Percentiles rank a stretch among this genome's conserved stretches.
These are phyloP conservation scores for Peucedramus taeniatus DNA, from an alignment of 2,113 vertebrate genomes.

Conservation along the genomic window DNA sequence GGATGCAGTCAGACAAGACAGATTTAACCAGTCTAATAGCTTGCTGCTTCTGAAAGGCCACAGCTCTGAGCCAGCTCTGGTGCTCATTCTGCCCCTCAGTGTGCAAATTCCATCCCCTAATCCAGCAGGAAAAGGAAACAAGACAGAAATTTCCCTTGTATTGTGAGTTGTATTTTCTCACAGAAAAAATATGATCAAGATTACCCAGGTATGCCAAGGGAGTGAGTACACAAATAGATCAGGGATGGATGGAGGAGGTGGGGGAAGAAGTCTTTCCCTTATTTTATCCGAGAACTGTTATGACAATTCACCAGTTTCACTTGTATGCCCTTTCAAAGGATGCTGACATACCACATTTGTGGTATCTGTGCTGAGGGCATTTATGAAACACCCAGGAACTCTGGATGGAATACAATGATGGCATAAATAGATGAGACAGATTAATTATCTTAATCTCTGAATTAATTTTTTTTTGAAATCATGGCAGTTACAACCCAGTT, in stretches of 20 bases:
- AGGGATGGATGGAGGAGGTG: not conserved
- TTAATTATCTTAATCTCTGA: not conserved
- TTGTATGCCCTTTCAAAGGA: not conserved
- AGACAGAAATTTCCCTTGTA: not conserved
- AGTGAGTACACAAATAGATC: not conserved
- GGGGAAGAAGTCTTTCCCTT: not conserved
- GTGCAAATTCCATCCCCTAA: not conserved
- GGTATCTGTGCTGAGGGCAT: not conserved
- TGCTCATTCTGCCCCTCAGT: not conserved
- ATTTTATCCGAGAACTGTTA: not conserved
- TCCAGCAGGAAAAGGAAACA: not conserved
- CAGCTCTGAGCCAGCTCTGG: not conserved
- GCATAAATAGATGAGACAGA: not conserved
- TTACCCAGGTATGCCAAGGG: not conserved
- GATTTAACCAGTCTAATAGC: not conserved
- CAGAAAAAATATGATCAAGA: not conserved
- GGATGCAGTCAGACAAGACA: not conserved
- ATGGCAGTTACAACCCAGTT: fast-evolving
- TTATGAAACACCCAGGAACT: not conserved
- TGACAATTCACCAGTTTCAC: not conserved
- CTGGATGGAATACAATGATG: not conserved
- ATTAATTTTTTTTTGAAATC: not conserved
- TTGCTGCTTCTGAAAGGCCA: not conserved
- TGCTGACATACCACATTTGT: not conserved
- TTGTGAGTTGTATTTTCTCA: not conserved